Evolutionary conservation across 35 echinoderm and acorn worm genomes (phyloP).

Genomic region (Strongylocentrotus purpuratus): DNA sequence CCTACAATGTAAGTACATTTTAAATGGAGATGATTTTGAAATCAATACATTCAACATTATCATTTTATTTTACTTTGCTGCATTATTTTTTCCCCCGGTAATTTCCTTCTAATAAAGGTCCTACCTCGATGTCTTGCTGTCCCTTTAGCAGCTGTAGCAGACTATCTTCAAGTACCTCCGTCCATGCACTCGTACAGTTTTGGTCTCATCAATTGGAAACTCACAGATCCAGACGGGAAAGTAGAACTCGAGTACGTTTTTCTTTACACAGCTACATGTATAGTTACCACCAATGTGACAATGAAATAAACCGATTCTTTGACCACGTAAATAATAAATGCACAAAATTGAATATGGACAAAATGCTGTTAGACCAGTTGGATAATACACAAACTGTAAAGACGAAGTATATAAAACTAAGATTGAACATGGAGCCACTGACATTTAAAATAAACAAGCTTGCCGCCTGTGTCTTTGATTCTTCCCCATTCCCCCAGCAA

Average conservation of each 20-base stretch:
- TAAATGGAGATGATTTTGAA: neutral
- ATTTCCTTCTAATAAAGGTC: neutral
- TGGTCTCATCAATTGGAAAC: constrained; percentile 12
- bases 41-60: neutral
- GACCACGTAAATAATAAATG: too few species aligned
- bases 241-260: neutral
- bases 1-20: too few species aligned
- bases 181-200: neutral
- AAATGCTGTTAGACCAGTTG: too few species aligned
- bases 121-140: neutral
- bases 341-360: too few species aligned
- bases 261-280: too few species aligned
- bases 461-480: too few species aligned
- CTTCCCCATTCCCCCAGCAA: neutral
- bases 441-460: too few species aligned
- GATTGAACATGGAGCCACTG: too few species aligned
- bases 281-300: too few species aligned
- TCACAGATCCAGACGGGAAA: constrained; percentile 13
- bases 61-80: neutral
- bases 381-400: too few species aligned
- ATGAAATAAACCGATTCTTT: too few species aligned
- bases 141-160: constrained; percentile 4
- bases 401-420: too few species aligned
- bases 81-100: neutral
- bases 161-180: neutral